Base-by-base conservation (phyloP, 2,113 vertebrate genomes). In the Leptodactylus fuscus region DNA sequence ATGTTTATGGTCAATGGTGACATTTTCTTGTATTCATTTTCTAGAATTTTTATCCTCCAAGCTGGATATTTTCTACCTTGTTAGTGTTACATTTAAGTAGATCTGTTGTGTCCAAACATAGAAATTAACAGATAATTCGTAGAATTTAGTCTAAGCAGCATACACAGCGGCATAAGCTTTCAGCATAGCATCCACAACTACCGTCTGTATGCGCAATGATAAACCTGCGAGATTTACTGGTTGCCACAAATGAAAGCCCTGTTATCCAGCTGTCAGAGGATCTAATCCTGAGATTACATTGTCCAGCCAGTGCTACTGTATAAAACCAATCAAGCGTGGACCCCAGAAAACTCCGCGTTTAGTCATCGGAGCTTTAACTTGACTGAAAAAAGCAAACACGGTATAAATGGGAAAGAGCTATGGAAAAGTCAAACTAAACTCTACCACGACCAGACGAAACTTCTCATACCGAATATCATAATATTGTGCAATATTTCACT, bases 221-320 rank as follows among this genome's bases (percentile, higher is more conserved):
- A 77, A 77, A 60, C 71, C 71, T 77, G 10, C 8, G n/a, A 46
- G 55, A 77, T 84, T 77, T 81, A 81, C 24, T 34, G 12, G 41
- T 51, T 67, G 24, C 60, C 24, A 75, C 36, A 24, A 5, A 67
- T 18, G 44, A 67, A 78, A 49, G 41, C 74, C 51, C 73, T 53
- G 73, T 78, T 85, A 78, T 84, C 73, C 82, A 76, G 71, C 82
- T 76, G 71, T 84, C 82, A 84, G 13, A 84, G 36, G 29, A 76
- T 74, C 71, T 85, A 69, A 85, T 78, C 83, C 73, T 36, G 29
- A 36, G 27, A 78, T 85, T 48, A 78, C 55, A 2, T 10, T 29
- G 16, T 16, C 53, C 5, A 36, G 20, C 53, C 70, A 83, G 46
- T 58, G 27, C n/a, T 74, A 65, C 38, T 60, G 18, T 71, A 82